Evolutionary conservation across 2,888 invertebrate species (phyloP).

Genomic region (Sturmia bella): DNA sequence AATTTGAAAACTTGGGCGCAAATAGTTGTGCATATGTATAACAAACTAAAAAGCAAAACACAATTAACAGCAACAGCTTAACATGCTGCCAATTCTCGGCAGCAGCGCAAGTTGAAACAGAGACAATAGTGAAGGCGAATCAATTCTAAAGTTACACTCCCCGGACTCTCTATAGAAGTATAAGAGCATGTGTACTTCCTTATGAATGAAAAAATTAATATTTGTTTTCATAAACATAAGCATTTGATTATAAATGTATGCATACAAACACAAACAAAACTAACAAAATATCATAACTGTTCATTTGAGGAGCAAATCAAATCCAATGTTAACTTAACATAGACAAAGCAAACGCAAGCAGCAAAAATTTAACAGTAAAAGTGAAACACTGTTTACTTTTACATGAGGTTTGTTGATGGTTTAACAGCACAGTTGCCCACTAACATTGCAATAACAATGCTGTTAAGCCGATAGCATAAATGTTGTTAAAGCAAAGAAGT

Average conservation of each 20-base stretch:
- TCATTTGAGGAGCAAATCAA: slow-evolving; percentile 5
- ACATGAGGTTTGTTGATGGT: neutral
- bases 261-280: neutral
- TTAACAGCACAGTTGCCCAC: slow-evolving; percentile 3
- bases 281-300: neutral
- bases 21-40: slow-evolving; percentile 64
- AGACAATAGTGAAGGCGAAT: slow-evolving; percentile 43
- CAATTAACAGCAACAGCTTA: slow-evolving; percentile 50
- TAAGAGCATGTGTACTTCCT: slow-evolving; percentile 10
- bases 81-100: slow-evolving; percentile 42
- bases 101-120: slow-evolving; percentile 27
- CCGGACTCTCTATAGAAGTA: slow-evolving; percentile 3
- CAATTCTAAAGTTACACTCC: slow-evolving; percentile 10
- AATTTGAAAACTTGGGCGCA: slow-evolving; percentile 74
- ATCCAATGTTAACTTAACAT: neutral
- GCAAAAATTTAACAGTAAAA: slow-evolving; percentile 25
- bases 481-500: slow-evolving; percentile 3
- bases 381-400: neutral
- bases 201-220: neutral
- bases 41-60: slow-evolving; percentile 47
- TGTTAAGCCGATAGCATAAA: neutral
- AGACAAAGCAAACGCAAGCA: slow-evolving; percentile 16
- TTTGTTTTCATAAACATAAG: neutral
- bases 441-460: neutral
- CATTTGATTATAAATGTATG: no score